Evolutionary conservation across 2,888 invertebrate species (phyloP).

Genomic region (Brachypalpus laphriformis): DNA sequence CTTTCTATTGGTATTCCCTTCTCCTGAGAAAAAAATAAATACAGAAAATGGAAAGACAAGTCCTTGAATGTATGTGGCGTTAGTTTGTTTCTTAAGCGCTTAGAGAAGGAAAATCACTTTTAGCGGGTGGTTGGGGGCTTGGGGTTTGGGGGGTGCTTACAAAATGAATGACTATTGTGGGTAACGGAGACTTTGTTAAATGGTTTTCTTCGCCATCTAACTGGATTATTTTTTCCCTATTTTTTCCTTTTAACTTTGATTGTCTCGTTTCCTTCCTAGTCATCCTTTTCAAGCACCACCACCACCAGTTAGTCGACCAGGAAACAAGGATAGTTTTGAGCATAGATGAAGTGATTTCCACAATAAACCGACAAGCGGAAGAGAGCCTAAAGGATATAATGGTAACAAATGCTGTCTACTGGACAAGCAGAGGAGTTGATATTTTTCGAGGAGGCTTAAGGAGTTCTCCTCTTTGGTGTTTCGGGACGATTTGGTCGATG

Average conservation of each 20-base stretch:
- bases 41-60: slow-evolving; percentile 8
- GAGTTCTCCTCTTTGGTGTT: neutral
- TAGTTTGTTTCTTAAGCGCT: slow-evolving; percentile 41
- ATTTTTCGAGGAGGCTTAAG: neutral
- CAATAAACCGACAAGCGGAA: slow-evolving; percentile 27
- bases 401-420: slow-evolving; percentile 28
- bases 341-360: slow-evolving; percentile 45
- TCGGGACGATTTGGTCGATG: neutral
- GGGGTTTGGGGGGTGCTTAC: slow-evolving; percentile 5
- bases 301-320: neutral
- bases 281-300: neutral
- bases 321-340: neutral
- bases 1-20: slow-evolving; percentile 24
- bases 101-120: slow-evolving; percentile 5
- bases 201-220: slow-evolving; percentile 60
- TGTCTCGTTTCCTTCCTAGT: slow-evolving; percentile 27
- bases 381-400: slow-evolving; percentile 5
- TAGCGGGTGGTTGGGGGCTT: neutral
- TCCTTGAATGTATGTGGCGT: slow-evolving; percentile 60
- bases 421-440: slow-evolving; percentile 41
- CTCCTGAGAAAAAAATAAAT: neutral
- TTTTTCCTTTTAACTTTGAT: slow-evolving; percentile 12
- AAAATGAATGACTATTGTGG: slow-evolving; percentile 43
- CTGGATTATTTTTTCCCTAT: slow-evolving; percentile 50
- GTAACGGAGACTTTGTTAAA: slow-evolving; percentile 46